These are phyloP conservation scores for Merodon equestris DNA, from an alignment of 2,888 invertebrate species.

Conservation along the genomic window DNA sequence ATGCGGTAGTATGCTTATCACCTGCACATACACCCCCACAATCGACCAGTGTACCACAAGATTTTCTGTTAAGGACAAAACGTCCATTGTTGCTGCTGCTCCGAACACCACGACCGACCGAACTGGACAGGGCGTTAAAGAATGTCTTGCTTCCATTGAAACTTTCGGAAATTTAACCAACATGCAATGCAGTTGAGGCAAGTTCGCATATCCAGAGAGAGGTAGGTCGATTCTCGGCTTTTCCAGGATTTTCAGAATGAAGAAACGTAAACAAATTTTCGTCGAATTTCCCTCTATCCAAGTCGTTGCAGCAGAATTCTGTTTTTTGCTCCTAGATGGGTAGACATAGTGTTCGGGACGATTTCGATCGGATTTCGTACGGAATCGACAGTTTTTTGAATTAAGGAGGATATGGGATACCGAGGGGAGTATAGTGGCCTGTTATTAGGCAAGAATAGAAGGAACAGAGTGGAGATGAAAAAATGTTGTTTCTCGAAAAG, in stretches of 20 bases:
- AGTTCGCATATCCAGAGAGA: background rate
- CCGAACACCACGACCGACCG: background rate
- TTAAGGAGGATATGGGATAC: no score
- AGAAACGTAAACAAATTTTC: no score
- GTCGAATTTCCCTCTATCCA: no score
- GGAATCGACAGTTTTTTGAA: no score
- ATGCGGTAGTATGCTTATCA: conserved; percentile 61
- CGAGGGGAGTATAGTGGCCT: no score
- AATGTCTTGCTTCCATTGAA: background rate
- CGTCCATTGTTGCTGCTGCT: conserved; percentile 24
- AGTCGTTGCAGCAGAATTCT: no score
- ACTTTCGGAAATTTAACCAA: conserved; percentile 15
- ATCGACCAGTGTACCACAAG: conserved; percentile 1
- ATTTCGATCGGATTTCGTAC: conserved; percentile 42
- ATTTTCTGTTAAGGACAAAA: conserved; percentile 26
- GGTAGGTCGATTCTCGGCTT: background rate
- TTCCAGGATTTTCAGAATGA: no score
- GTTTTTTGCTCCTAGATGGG: conserved; percentile 19
- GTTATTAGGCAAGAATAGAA: no score
- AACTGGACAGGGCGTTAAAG: no score
- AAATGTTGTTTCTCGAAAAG: no score
- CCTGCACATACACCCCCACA: conserved; percentile 44
- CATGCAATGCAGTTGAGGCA: conserved; percentile 1
- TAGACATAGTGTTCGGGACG: conserved; percentile 56
- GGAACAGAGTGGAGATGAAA: no score